Evolutionary conservation across 2,888 invertebrate species (phyloP).

Genomic region (Dolichomitus sp.): DNA sequence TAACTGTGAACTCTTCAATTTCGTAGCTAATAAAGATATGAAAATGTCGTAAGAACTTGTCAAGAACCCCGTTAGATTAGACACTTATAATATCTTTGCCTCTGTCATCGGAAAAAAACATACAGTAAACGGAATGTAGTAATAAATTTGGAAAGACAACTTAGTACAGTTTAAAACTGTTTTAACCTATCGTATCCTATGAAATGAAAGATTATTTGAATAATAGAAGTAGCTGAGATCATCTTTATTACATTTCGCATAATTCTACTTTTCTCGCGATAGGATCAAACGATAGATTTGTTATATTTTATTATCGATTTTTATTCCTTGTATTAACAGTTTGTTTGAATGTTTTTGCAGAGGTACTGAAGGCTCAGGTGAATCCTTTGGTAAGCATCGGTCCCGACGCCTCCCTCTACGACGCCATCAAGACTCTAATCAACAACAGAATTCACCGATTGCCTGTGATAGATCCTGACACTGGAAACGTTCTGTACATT

Average conservation of each 20-base stretch:
- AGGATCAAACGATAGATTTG: background rate
- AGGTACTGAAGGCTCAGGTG: slow-evolving; percentile 94
- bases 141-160: background rate
- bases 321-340: background rate
- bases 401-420: slow-evolving; percentile 97
- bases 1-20: background rate
- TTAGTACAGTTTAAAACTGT: background rate
- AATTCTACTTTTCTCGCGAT: background rate
- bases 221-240: too few species aligned
- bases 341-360: slow-evolving; percentile 87
- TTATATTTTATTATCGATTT: background rate
- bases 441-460: slow-evolving; percentile 98
- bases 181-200: background rate
- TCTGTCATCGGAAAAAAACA: background rate
- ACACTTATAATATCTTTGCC: background rate
- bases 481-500: slow-evolving; percentile 99
- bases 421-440: slow-evolving; percentile 97
- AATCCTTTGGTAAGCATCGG: slow-evolving; percentile 96
- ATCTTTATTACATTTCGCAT: background rate
- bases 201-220: background rate
- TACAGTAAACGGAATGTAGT: background rate
- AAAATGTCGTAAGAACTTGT: background rate
- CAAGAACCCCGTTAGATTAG: background rate
- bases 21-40: too few species aligned
- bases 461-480: slow-evolving; percentile 98